Evolutionary conservation across 2,113 vertebrate species (phyloP).

Genomic region (Elgaria multicarinata): DNA sequence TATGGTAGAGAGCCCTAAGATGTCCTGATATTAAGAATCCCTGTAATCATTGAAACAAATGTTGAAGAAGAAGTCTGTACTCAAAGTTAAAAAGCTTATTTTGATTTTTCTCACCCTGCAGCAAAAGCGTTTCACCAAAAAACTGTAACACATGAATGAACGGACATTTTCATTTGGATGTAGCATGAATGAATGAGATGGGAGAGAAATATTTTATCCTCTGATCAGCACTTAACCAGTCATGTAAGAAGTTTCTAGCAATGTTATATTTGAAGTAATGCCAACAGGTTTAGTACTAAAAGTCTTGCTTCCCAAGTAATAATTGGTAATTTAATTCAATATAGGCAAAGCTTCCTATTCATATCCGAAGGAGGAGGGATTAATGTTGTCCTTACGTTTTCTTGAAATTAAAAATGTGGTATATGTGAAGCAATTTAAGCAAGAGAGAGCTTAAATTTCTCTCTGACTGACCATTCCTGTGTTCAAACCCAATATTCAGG

Average conservation of each 20-base stretch:
- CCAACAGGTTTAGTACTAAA: background rate
- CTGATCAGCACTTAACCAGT: background rate
- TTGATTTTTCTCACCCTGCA: background rate
- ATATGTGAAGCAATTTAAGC: background rate
- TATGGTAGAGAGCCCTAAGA: background rate
- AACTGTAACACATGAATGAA: background rate
- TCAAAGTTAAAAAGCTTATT: background rate
- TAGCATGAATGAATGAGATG: background rate
- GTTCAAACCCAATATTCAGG: too few species aligned
- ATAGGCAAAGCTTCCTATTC: background rate
- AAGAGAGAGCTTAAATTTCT: background rate
- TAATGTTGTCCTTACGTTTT: background rate
- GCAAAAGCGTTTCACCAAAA: background rate
- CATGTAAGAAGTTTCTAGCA: background rate
- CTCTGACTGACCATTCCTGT: background rate
- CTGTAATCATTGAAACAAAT: background rate
- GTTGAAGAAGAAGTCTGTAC: background rate
- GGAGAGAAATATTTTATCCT: background rate
- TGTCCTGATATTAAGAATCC: background rate
- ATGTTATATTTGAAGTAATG: background rate
- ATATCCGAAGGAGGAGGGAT: background rate
- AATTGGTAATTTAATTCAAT: background rate
- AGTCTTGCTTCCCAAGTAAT: background rate
- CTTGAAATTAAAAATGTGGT: background rate
- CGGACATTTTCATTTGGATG: slow-evolving; percentile 1